Evolutionary conservation across 2,113 vertebrate genomes (phyloP).

Genomic region (Passerina amoena): DNA sequence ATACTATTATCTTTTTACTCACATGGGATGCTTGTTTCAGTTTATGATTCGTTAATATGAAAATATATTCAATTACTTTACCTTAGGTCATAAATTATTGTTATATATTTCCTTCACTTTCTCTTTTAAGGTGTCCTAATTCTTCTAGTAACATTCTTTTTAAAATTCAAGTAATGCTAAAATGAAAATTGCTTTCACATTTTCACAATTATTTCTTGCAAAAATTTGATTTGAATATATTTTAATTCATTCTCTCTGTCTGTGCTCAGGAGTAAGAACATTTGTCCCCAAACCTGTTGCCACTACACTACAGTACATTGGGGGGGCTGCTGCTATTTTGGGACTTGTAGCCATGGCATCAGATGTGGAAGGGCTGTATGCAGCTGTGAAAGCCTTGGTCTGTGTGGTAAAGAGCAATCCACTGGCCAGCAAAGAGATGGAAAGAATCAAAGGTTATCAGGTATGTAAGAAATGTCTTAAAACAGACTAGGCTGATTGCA

Average conservation of each 20-base stretch:
- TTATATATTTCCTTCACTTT: neutral
- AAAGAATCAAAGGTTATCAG: conserved; percentile 98
- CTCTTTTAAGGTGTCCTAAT: neutral
- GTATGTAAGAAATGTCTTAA: conserved; percentile 59
- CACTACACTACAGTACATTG: conserved; percentile 94
- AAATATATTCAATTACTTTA: neutral
- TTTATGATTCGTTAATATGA: neutral
- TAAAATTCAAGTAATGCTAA: neutral
- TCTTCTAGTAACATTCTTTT: neutral
- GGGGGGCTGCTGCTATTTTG: conserved; percentile 95
- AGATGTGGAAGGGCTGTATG: conserved; percentile 96
- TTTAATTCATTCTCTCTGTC: neutral
- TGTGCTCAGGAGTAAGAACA: conserved; percentile 87
- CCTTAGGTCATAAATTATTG: neutral
- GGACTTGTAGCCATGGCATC: conserved; percentile 98
- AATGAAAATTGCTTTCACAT: neutral
- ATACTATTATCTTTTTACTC: neutral
- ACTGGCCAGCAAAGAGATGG: conserved; percentile 98
- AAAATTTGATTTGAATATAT: neutral
- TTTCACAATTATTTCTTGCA: neutral
- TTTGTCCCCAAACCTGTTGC: conserved; percentile 95
- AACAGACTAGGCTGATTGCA: neutral
- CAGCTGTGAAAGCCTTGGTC: conserved; percentile 96
- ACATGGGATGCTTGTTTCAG: neutral
- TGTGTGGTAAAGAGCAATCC: conserved; percentile 98